Base-by-base conservation (phyloP, 2,113 vertebrate genomes). In the Narcine bancroftii region DNA sequence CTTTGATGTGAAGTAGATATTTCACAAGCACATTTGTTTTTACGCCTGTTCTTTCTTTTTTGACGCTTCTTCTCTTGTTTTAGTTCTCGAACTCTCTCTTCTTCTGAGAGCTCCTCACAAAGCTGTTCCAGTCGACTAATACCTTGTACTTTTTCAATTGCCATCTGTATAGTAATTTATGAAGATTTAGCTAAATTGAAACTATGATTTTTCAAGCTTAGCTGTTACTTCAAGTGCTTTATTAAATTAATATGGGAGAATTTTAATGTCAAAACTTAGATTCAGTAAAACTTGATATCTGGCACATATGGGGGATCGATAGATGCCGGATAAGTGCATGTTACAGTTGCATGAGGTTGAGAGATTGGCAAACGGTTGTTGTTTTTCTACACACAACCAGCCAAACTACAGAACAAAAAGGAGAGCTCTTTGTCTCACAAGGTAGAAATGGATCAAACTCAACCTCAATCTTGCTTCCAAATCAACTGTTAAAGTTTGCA, bases 1-100 rank as follows among this genome's bases (percentile, higher is more conserved):
- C 96, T 96, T 94, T 97, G 97, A 94, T 95, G 92, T 56, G 96
- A 95, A 93, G 97, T 92, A 92, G 96, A 95, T 93, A 96, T 95
- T 93, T 98, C 97, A 94, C 97, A 98, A 29, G 96, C 96, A 92
- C 97, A 98, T 93, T 98, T 99, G 95, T 99, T 99, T 97, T 98
- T 99, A 95, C 98, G 96, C 19, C 98, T 95, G 92, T 99, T 99
- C 95, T 99, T 99, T 36, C 98, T 95, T 93, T 99, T 99, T 94
- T 99, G 98, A 92, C 98, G 96, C 93, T 99, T 99, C 95, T 98
- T 99, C 96, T 99, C 98, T 93, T 98, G 98, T 93, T 99, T 99
- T 7, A 99, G 97, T 94, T 99, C 98, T 94, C 97, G 96, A 92
- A 97, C 98, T 92, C 98, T 95, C 94, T 99, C 98, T 92, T 99